Conservation (phyloP, 1,140 invertebrate species). For the Dendroctonus valens region DNA sequence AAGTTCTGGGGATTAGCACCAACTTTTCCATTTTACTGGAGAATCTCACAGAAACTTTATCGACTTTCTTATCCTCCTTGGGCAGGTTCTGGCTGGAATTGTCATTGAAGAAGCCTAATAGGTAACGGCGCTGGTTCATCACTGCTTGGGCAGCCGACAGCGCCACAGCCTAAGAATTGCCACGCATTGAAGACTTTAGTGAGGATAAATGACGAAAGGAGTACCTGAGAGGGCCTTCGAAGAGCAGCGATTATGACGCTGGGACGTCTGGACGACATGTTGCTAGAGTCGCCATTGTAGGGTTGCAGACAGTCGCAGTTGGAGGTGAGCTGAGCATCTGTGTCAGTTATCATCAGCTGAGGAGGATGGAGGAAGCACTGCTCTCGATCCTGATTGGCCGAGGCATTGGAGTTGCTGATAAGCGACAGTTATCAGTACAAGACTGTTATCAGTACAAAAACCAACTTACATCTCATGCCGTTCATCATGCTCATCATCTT, state of each 20-base stretch:
- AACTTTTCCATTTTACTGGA: slow-evolving; percentile 51
- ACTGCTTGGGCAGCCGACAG: slow-evolving; percentile 53
- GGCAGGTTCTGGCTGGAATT: slow-evolving; percentile 28
- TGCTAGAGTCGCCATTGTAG: slow-evolving; percentile 25
- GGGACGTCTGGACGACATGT: slow-evolving; percentile 52
- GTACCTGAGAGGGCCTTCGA: slow-evolving; percentile 56
- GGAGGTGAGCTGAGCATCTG: slow-evolving; percentile 12
- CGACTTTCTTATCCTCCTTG: slow-evolving; percentile 33
- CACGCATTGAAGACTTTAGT: neutral
- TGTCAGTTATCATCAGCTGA: slow-evolving; percentile 19
- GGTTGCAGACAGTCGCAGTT: slow-evolving; percentile 5
- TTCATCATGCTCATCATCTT: slow-evolving; percentile 20
- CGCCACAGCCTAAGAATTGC: slow-evolving; percentile 51
- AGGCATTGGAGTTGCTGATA: neutral
- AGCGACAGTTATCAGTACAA: neutral
- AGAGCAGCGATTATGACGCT: slow-evolving; percentile 58
- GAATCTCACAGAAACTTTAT: slow-evolving; percentile 40
- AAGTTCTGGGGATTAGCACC: neutral
- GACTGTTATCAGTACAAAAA: neutral
- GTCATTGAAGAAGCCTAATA: slow-evolving; percentile 39
- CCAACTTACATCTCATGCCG: slow-evolving; percentile 7
- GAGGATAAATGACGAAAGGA: slow-evolving; percentile 43
- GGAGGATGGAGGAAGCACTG: slow-evolving; percentile 20
- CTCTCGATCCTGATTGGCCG: slow-evolving; percentile 7
- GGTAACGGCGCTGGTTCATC: slow-evolving; percentile 45